Evolutionary conservation across 2,797 vertebrate species (phyloP), one percentile per base, ranked within the genome.

Genomic region (Leptatherina wallacei): DNA sequence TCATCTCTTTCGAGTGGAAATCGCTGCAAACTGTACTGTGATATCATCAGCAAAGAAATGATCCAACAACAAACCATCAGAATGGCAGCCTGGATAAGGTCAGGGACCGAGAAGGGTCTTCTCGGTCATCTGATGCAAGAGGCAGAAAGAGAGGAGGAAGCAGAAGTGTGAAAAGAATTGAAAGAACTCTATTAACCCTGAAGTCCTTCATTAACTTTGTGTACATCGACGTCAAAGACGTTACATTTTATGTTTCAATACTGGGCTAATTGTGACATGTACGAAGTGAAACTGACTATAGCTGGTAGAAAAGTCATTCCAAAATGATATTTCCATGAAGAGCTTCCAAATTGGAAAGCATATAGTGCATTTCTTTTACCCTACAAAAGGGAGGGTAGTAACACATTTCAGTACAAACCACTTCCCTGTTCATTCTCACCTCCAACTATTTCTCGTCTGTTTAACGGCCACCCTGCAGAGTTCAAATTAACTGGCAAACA

Each of bases 391-490:
- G 42, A 30, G n/a, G 33, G 32, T 71, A 33, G 29, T 68, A 3
- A 42, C 49, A 57, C 3, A 4, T 69, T 67, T 74, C 3, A 51
- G n/a, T 18, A 35, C 1, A 42, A 71, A 83, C 36, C 54, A 76
- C 49, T 73, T 83, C 69, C 65, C 0, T 35, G 49, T 76, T 70
- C 11, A 18, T 38, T 30, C 42, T 65, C 18, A 36, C 7, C 5
- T 32, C 12, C 59, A 63, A 44, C 13, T 24, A 44, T 58, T 59
- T 30, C 3, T 35, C 30, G 27, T 57, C 14, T 6, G 51, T 67
- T 78, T 22, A 5, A 74, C 59, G 35, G 42, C 0, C 27, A 4
- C 18, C 52, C 5, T 20, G 20, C 5, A 22, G 18, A 54, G 52
- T 59, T 4, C 62, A 42, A 22, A 44, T 11, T 0, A 38, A 9